Conservation (phyloP, 2,888 invertebrate genomes). For the Limnephilus marmoratus region DNA sequence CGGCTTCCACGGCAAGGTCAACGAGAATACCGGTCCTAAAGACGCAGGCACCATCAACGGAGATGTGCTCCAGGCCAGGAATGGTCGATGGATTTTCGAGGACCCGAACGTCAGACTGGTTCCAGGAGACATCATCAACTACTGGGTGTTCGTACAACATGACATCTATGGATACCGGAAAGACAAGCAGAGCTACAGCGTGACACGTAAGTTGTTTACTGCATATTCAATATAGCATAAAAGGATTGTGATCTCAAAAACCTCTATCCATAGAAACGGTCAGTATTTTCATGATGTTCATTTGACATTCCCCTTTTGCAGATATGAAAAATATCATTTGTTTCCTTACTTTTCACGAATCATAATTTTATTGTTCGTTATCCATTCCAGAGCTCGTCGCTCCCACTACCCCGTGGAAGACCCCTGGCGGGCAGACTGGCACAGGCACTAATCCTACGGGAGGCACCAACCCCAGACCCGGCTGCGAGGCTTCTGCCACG, state of each 20-base stretch:
- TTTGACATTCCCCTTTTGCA: too few species aligned
- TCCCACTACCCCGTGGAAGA: conserved; percentile 48
- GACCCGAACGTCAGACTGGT: conserved; percentile 73
- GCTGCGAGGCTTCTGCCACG: conserved; percentile 69
- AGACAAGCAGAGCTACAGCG: conserved; percentile 72
- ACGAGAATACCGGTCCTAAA: conserved; percentile 74
- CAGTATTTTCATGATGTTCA: neutral
- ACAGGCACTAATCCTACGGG: neutral
- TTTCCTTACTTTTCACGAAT: neutral
- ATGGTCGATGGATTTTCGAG: conserved; percentile 77
- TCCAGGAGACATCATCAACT: conserved; percentile 78
- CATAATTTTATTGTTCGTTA: neutral
- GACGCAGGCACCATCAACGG: conserved; percentile 77
- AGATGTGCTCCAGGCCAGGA: conserved; percentile 72
- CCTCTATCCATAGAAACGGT: neutral
- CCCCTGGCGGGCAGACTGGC: neutral
- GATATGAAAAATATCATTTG: neutral
- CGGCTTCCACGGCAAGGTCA: conserved; percentile 82
- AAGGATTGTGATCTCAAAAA: too few species aligned
- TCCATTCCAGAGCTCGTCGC: conserved; percentile 54
- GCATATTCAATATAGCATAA: too few species aligned
- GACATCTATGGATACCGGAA: conserved; percentile 74
- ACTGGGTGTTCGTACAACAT: conserved; percentile 80
- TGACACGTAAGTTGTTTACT: conserved; percentile 70
- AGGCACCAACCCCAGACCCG: neutral